Base-by-base conservation (phyloP, 2,888 invertebrate genomes). In the Philaethria dido region DNA sequence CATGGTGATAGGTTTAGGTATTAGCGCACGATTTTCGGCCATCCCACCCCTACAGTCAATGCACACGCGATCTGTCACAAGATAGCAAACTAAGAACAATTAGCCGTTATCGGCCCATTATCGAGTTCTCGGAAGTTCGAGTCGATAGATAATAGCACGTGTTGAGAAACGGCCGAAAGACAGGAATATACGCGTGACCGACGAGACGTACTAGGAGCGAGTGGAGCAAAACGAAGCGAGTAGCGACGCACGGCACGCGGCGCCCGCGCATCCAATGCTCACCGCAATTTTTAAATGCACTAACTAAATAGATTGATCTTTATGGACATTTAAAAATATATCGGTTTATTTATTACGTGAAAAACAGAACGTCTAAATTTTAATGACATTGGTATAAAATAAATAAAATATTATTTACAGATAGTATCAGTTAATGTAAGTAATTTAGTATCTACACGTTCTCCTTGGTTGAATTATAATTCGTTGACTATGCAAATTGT, bases 11-110 rank as follows among this genome's bases (percentile, higher is more conserved):
- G 82, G 77, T 72, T 86, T 82, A 66, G 85, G 83, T 78, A 89
- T 87, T 54, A 89, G 81, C 70, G 87, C 87, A 83, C 86, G 83
- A 74, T 87, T 88, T 81, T 89, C 87, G 71, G 86, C 86, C 90
- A 91, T 90, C 80, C 83, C 85, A 83, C 77, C 73, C 73, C 74
- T 70, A 33, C 44, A 55, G 74, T 78, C 83, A 86, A 83, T 81
- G 74, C 84, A 87, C 85, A 80, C 81, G 81, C 82, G 82, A 76
- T 74, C 57, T 70, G 75, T 72, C 74, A 79, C 75, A 72, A 72
- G 75, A 80, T 73, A 72, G 73, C 69, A 69, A 74, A 77, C 71
- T 76, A 71, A 73, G 70, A 68, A 66, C 75, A 80, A 82, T 83
- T 80, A 83, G 79, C 69, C 72, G 72, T 80, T 88, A 88, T 86